Conservation (phyloP, 53 echinoderm and acorn worm genomes). For the Antedon mediterranea region DNA sequence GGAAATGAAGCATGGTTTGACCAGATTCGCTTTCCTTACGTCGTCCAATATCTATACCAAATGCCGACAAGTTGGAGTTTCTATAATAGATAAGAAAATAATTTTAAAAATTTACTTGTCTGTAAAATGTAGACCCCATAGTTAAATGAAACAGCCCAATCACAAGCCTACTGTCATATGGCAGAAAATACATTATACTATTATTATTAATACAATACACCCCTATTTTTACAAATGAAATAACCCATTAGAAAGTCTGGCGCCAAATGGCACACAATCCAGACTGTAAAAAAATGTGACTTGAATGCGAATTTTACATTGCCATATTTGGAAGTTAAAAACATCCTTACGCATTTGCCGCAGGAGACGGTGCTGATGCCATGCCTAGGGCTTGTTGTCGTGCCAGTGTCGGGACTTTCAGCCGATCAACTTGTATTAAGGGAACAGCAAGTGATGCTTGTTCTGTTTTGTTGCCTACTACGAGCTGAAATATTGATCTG, state of each 20-base stretch:
- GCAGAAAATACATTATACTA: too few species aligned
- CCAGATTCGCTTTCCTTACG: neutral
- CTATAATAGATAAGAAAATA: too few species aligned
- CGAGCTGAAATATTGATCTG: neutral
- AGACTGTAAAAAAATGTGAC: too few species aligned
- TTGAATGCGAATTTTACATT: too few species aligned
- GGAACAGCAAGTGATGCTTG: neutral
- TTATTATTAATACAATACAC: too few species aligned
- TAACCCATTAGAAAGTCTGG: too few species aligned
- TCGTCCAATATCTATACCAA: slow-evolving; percentile 54
- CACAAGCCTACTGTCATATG: too few species aligned
- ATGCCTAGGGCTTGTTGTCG: neutral
- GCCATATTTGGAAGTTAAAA: too few species aligned
- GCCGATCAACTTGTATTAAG: neutral
- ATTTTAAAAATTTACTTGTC: neutral
- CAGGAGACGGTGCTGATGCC: neutral
- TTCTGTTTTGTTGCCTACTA: neutral
- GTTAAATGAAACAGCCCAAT: too few species aligned
- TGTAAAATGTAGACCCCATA: too few species aligned
- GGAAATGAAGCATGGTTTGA: neutral
- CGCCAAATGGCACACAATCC: too few species aligned
- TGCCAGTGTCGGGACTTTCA: neutral
- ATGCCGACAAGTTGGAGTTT: slow-evolving; percentile 64
- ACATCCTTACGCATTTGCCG: neutral
- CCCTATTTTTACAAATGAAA: too few species aligned